Conservation (phyloP, 2,888 invertebrate species). For the Lottia gigantea region DNA sequence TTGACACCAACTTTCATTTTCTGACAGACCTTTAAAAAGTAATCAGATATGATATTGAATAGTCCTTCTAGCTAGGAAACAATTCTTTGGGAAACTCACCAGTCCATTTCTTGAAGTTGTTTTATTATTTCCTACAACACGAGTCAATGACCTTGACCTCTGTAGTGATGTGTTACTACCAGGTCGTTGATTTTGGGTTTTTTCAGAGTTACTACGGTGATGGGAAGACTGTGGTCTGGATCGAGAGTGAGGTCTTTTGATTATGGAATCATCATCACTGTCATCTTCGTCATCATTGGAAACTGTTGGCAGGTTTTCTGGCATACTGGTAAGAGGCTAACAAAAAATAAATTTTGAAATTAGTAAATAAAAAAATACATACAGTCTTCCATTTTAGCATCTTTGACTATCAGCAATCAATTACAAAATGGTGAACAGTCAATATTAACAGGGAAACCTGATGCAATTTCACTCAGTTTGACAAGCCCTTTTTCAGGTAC, state of each 20-base stretch:
- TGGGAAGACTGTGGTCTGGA: constrained; percentile 16
- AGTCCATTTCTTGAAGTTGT: constrained; percentile 43
- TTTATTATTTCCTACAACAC: constrained; percentile 37
- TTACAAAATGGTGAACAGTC: too few relatives aligned
- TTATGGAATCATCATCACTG: constrained; percentile 37
- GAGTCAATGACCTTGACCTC: constrained; percentile 43
- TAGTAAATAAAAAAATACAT: too few relatives aligned
- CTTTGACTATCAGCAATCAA: too few relatives aligned
- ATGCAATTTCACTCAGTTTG: too few relatives aligned
- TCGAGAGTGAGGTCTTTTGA: constrained; percentile 9
- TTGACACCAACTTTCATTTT: too few relatives aligned
- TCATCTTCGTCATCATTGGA: constrained; percentile 46
- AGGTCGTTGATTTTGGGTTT: constrained; percentile 27
- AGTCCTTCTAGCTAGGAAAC: too few relatives aligned
- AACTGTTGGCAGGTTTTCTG: constrained; percentile 42
- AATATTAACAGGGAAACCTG: too few relatives aligned
- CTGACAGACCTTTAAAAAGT: too few relatives aligned
- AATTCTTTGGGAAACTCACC: constrained; percentile 30
- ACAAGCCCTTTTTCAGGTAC: too few relatives aligned
- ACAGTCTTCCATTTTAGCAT: too few relatives aligned
- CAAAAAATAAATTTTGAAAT: constrained; percentile 3
- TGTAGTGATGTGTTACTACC: constrained; percentile 35
- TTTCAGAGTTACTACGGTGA: constrained; percentile 7
- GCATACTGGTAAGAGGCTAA: constrained; percentile 62
- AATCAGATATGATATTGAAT: too few relatives aligned